Base-by-base conservation (phyloP, 2,888 invertebrate species). In the Formica aserva region DNA sequence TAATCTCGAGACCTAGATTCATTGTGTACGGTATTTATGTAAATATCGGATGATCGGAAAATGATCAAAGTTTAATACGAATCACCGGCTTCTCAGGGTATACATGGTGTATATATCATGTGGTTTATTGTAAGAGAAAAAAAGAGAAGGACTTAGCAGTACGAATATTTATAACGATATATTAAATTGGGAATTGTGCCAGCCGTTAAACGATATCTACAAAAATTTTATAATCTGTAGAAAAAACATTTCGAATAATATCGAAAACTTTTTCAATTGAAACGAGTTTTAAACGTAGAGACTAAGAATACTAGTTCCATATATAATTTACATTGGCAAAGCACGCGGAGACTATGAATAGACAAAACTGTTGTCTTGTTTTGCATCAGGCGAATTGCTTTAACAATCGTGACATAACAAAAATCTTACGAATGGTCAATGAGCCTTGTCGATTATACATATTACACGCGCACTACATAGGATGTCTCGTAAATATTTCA, bases 101-200 rank as follows among this genome's bases (percentile, higher is more conserved):
- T 15, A 32, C 6, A 32, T 32, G 1, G 26, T 26, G 26, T 32
- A 32, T 6, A 26, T 26, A 32, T 32, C 41, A 3, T 45, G 3
- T 26, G 41, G 74, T 60, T 62, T 74, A 74, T 60, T 74, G 29
- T 60, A 41, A n/a, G 13, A 48, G 18, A 26, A 18, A 6, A 29
- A 8, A 29, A 26, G 41, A 60, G 29, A 18, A 60, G 38, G n/a
- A n/a, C 13, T 62, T 22, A 52, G 63, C 52, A 57, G 35, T 55
- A 63, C 82, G 69, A 86, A 77, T 88, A 88, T 88, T 88, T 88
- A 86, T 88, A 88, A 88, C 84, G 85, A 83, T 78, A 87, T 57
- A 82, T 82, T 77, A 78, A 78, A 66, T 65, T 62, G 78, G 89
- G 87, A 88, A 63, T 71, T 63, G 75, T 86, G 87, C 86, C 88